phyloP scores from a whole-genome alignment of 1,140 invertebrate species.

The Pseudoatta argentina region DNA sequence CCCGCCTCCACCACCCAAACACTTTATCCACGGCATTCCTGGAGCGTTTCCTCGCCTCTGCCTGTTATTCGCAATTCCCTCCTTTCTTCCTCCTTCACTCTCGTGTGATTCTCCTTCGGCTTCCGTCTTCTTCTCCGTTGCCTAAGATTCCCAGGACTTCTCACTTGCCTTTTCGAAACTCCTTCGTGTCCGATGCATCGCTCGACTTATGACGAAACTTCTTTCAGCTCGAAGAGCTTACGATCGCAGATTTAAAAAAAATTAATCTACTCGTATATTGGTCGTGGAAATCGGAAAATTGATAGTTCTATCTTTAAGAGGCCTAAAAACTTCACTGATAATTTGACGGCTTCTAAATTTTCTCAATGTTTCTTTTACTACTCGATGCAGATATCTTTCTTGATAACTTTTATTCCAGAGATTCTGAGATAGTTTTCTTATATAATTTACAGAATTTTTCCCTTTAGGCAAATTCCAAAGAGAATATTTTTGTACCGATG shows the following conservation, averaged over 20 bases:
- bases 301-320: not conserved
- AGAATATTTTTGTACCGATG: not conserved
- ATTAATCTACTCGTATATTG: not conserved
- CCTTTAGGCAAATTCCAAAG: not conserved
- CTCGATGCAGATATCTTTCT: conserved; percentile 6
- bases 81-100: conserved; percentile 10
- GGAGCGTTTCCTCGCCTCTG: conserved; percentile 70
- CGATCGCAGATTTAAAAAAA: not conserved
- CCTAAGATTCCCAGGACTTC: conserved; percentile 53
- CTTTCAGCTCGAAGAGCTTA: not conserved
- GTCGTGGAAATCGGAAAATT: not conserved
- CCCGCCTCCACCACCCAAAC: conserved; percentile 83
- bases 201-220: not conserved
- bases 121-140: conserved; percentile 32
- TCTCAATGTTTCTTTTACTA: not conserved
- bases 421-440: not conserved
- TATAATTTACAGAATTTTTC: not conserved
- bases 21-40: conserved; percentile 86
- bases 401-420: conserved; percentile 3
- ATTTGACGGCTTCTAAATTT: not conserved
- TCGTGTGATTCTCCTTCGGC: conserved; percentile 24
- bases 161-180: conserved; percentile 50
- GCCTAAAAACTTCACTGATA: not conserved
- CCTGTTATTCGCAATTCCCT: conserved; percentile 59
- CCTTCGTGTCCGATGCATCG: conserved; percentile 57